A percentile compares a stretch with the other conserved stretches of the same genome.
Conservation (phyloP, 2,888 invertebrate species). For the Aplocera efformata region DNA sequence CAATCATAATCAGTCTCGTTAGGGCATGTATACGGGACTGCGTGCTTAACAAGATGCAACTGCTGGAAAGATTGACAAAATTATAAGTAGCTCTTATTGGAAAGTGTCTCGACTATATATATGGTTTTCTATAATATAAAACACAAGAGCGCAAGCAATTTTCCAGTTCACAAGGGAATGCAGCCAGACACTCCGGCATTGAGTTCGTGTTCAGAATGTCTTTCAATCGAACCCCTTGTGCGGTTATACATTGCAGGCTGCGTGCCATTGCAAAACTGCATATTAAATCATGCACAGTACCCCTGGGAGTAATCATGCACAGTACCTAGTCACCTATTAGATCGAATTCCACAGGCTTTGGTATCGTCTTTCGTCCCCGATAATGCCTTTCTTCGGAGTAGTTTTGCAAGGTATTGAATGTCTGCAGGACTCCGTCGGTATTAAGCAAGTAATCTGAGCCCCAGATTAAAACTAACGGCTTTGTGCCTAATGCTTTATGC, state of each 20-base stretch:
- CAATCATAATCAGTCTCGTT: constrained; percentile 59
- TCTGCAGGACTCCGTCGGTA: constrained; percentile 63
- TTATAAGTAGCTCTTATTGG: constrained; percentile 24
- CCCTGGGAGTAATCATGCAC: no score
- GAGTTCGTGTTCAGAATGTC: constrained; percentile 21
- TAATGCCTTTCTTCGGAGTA: constrained; percentile 69
- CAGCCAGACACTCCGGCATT: constrained; percentile 21
- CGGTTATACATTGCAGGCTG: constrained; percentile 14
- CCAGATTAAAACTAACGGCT: constrained; percentile 67
- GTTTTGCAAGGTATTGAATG: constrained; percentile 74
- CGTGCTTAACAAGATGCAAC: constrained; percentile 31
- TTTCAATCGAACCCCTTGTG: constrained; percentile 23
- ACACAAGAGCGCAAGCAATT: constrained; percentile 20
- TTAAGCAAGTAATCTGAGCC: constrained; percentile 73
- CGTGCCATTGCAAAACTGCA: constrained; percentile 31
- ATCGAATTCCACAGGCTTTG: constrained; percentile 61
- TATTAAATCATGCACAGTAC: constrained; percentile 27
- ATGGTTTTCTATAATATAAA: constrained; percentile 18
- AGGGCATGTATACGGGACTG: constrained; percentile 35
- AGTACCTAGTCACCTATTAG: constrained; percentile 44
- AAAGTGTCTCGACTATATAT: constrained; percentile 24
- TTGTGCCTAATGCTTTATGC: constrained; percentile 62
- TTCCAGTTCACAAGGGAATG: constrained; percentile 26
- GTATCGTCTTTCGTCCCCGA: constrained; percentile 74
- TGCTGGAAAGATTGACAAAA: constrained; percentile 34